Percentiles rank a stretch among this genome's conserved stretches.
Evolutionary conservation across 2,113 vertebrate genomes (phyloP).

Genomic region (Perognathus longimembris): DNA sequence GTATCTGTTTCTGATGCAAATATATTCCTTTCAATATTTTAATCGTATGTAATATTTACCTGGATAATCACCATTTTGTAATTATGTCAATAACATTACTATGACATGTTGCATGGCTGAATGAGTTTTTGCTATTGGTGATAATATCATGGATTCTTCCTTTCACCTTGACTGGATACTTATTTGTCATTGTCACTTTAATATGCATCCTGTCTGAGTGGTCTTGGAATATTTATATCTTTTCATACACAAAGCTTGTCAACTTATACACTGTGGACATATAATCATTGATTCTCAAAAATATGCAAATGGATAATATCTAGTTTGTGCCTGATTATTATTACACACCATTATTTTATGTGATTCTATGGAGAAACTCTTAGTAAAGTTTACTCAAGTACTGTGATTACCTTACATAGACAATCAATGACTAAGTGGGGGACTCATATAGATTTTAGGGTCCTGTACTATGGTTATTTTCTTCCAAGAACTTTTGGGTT

Average conservation of each 20-base stretch:
- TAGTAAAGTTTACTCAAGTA: neutral
- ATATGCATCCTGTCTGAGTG: neutral
- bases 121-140: neutral
- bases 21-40: slow-evolving; percentile 8
- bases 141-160: slow-evolving; percentile 2
- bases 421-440: neutral
- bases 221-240: neutral
- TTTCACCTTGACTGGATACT: neutral
- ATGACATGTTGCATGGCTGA: neutral
- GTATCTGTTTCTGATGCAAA: neutral
- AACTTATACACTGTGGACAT: neutral
- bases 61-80: neutral
- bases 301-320: neutral
- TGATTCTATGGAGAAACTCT: neutral
- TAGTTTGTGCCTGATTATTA: neutral
- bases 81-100: neutral
- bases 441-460: neutral
- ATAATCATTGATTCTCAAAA: neutral
- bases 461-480: neutral
- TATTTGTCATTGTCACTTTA: neutral
- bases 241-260: slow-evolving; percentile 4
- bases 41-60: neutral
- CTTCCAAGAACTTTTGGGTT: neutral
- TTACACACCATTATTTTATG: neutral
- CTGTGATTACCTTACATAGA: neutral